Evolutionary conservation across 2,113 vertebrate genomes (phyloP).

Genomic region (Mesitornis unicolor): DNA sequence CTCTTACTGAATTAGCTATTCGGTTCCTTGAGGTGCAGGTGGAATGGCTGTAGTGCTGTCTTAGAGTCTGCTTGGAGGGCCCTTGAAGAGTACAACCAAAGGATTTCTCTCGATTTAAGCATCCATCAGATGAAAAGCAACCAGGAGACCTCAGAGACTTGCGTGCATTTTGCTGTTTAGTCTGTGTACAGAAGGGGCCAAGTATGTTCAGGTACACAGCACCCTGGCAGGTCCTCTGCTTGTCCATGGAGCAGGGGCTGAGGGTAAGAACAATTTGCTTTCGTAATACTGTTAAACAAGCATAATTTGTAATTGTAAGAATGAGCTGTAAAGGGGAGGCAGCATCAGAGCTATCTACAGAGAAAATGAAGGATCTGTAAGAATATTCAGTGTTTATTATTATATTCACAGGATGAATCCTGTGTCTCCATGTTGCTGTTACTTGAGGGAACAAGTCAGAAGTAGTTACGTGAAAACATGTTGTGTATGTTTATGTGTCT

Average conservation of each 20-base stretch:
- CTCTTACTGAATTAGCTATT: conserved; percentile 68
- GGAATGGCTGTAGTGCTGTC: not conserved
- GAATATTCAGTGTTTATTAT: not conserved
- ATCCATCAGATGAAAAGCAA: conserved; percentile 14
- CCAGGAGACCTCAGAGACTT: not conserved
- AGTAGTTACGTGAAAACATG: not conserved
- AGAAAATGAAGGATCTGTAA: not conserved
- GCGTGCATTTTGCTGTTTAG: conserved; percentile 46
- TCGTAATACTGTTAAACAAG: not conserved
- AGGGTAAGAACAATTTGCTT: conserved; percentile 69
- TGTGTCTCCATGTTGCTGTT: not conserved
- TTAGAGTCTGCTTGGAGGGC: not conserved
- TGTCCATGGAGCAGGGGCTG: conserved; percentile 71
- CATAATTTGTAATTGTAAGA: not conserved
- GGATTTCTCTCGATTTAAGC: conserved; percentile 11
- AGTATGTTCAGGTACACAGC: conserved; percentile 78
- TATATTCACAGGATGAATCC: too few relatives aligned
- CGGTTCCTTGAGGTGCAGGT: conserved; percentile 27
- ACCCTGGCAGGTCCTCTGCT: conserved; percentile 77
- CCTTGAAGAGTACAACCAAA: not conserved
- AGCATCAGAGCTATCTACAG: not conserved
- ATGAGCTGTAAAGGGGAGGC: not conserved
- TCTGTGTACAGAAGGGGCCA: conserved; percentile 36
- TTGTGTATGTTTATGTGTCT: not conserved
- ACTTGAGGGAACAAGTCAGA: not conserved